These are phyloP conservation scores for Halcyon chelicuti DNA, from an alignment of 2,797 vertebrate genomes.

Conservation along the genomic window DNA sequence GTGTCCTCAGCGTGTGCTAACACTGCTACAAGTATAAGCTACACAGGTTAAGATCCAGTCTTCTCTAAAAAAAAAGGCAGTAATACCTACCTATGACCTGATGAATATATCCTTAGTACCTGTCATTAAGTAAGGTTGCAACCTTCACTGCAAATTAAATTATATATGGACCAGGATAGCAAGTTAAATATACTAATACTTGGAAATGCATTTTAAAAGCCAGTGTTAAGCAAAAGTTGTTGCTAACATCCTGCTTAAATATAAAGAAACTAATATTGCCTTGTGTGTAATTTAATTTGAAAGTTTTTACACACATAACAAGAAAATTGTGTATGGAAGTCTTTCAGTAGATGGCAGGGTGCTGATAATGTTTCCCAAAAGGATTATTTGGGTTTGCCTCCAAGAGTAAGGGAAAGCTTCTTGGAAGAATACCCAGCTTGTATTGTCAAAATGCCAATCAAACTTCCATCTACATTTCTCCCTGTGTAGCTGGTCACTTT, in stretches of 20 bases:
- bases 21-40: not conserved
- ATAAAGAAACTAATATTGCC: not conserved
- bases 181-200: not conserved
- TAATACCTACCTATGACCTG: not conserved
- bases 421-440: not conserved
- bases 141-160: not conserved
- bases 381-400: not conserved
- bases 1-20: not conserved
- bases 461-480: not conserved
- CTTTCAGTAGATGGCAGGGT: not conserved
- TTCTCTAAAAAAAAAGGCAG: not conserved
- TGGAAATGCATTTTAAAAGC: not conserved
- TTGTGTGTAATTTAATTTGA: not conserved
- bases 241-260: accelerated
- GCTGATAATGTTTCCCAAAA: not conserved
- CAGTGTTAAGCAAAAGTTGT: not conserved
- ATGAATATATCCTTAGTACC: not conserved
- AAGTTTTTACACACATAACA: not conserved
- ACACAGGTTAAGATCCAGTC: not conserved
- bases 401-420: not conserved
- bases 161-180: not conserved
- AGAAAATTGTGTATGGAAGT: accelerated
- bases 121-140: not conserved
- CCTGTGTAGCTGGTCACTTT: not conserved
- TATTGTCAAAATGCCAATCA: not conserved